Percentiles rank a stretch among this genome's conserved stretches.
phyloP scores from a whole-genome alignment of 2,888 invertebrate genomes.

The Thecophora atra region DNA sequence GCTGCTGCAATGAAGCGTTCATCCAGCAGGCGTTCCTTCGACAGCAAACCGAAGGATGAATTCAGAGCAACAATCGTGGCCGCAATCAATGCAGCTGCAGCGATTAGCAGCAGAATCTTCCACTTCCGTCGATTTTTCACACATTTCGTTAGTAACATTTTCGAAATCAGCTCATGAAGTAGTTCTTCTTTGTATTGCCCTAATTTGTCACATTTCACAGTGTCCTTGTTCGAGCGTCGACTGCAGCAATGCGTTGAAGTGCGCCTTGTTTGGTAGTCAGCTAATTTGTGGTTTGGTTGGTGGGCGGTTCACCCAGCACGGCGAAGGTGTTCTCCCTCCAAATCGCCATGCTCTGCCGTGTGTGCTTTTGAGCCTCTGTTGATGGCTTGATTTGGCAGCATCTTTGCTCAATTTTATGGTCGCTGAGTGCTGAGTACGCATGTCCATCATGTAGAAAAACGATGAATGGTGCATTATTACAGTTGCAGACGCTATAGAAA shows the following conservation, averaged over 20 bases:
- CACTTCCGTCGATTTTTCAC: constrained; percentile 64
- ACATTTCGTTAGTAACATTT: constrained; percentile 64
- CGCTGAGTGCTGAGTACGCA: constrained; percentile 25
- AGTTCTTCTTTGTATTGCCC: constrained; percentile 1
- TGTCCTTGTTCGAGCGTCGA: constrained; percentile 35
- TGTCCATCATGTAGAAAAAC: neutral
- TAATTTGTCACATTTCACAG: constrained; percentile 23
- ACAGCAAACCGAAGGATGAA: constrained; percentile 50
- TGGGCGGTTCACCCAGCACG: too few relatives aligned
- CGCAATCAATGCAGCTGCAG: constrained; percentile 58
- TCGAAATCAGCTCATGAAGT: constrained; percentile 34
- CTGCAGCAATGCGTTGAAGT: constrained; percentile 16
- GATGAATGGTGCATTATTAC: constrained; percentile 31
- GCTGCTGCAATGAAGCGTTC: constrained; percentile 58
- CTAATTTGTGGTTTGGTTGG: neutral
- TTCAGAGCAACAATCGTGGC: constrained; percentile 61
- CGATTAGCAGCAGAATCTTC: constrained; percentile 59
- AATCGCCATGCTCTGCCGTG: neutral
- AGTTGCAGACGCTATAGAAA: neutral
- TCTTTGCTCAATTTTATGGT: constrained; percentile 11
- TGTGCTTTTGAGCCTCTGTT: constrained; percentile 33
- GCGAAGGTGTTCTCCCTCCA: neutral
- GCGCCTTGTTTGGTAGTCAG: constrained; percentile 19
- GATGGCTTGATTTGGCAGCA: constrained; percentile 29
- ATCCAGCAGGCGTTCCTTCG: constrained; percentile 56